A percentile compares a stretch with the other conserved stretches of the same genome.
Conservation (phyloP, 64 coral and sea anemone genomes). For the Acropora tenuis region DNA sequence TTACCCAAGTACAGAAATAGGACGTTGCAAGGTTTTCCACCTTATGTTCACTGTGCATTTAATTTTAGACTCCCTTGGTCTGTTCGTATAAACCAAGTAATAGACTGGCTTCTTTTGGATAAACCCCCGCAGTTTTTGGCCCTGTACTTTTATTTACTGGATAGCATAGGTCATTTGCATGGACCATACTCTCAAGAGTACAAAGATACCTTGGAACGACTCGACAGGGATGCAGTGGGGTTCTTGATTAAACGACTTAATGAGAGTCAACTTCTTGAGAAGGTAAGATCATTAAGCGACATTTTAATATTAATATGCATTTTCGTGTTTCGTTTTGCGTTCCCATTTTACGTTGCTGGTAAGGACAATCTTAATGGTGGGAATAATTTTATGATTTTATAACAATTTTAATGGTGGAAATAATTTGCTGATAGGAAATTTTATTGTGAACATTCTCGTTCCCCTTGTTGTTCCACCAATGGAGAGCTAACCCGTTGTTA, state of each 20-base stretch:
- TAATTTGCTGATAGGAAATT: too few species aligned
- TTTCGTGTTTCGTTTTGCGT: too few species aligned
- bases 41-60: slow-evolving; percentile 22
- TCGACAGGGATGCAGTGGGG: slow-evolving; percentile 60
- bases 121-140: slow-evolving; percentile 66
- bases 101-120: slow-evolving; percentile 47
- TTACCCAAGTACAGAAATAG: slow-evolving; percentile 43
- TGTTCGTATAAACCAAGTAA: slow-evolving; percentile 40
- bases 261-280: neutral
- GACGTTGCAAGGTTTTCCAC: neutral
- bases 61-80: neutral
- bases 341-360: too few species aligned
- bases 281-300: neutral
- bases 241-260: slow-evolving; percentile 45
- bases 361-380: too few species aligned
- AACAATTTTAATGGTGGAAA: too few species aligned
- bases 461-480: too few species aligned
- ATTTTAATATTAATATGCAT: too few species aligned
- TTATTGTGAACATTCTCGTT: too few species aligned
- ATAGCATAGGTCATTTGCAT: slow-evolving; percentile 55
- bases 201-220: slow-evolving; percentile 40
- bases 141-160: slow-evolving; percentile 66
- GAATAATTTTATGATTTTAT: too few species aligned
- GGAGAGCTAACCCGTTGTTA: too few species aligned
- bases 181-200: slow-evolving; percentile 58